phyloP scores from a whole-genome alignment of 2,113 vertebrate species.

The Thryonomys swinderianus region DNA sequence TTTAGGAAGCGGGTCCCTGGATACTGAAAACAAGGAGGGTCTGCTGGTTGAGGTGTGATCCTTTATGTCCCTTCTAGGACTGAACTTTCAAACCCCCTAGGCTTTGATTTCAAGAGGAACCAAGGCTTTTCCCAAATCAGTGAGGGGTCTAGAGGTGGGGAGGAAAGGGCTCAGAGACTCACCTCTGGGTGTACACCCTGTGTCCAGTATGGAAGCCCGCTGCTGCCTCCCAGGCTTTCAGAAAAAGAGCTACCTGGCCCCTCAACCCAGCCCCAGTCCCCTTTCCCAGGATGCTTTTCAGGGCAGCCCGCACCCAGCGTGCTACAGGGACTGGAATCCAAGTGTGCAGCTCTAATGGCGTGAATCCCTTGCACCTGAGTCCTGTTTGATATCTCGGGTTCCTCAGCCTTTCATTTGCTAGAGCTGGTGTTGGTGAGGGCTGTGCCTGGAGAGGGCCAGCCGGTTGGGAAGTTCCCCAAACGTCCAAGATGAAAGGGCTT shows the following conservation, averaged over 20 bases:
- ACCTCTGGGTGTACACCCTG: not conserved
- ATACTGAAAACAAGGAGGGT: not conserved
- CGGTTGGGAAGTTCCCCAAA: not conserved
- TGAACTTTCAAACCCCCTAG: not conserved
- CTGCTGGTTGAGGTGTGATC: not conserved
- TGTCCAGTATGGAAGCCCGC: not conserved
- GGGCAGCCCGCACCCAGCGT: not conserved
- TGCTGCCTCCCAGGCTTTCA: not conserved
- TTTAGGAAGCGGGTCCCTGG: not conserved
- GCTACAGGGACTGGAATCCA: conserved; percentile 49
- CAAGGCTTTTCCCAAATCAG: not conserved
- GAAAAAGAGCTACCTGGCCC: not conserved
- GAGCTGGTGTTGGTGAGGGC: not conserved
- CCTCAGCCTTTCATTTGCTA: conserved; percentile 51
- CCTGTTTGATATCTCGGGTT: conserved; percentile 67
- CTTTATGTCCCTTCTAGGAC: not conserved
- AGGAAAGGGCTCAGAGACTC: not conserved
- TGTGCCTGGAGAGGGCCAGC: conserved; percentile 12
- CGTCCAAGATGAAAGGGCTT: conserved; percentile 47
- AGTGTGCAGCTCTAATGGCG: not conserved
- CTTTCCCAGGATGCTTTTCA: not conserved
- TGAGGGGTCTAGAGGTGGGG: not conserved
- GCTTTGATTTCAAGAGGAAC: conserved; percentile 39
- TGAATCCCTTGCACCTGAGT: not conserved
- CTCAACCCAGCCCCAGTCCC: too few relatives aligned